Evolutionary conservation across 2,113 vertebrate genomes (phyloP).

Genomic region (Chrysemys picta): DNA sequence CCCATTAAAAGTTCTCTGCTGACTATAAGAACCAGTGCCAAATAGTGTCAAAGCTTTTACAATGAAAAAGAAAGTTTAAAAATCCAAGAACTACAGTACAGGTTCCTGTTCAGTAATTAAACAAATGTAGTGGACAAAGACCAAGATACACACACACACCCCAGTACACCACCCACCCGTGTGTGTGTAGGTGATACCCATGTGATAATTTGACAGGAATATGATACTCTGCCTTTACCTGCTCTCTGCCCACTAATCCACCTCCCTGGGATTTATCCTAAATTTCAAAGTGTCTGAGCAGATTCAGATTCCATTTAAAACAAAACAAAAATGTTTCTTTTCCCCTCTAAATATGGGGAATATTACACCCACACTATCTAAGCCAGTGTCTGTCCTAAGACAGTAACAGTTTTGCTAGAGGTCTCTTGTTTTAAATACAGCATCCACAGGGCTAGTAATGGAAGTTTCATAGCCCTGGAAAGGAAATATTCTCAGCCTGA

Average conservation of each 20-base stretch:
- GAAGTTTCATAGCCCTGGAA: not conserved
- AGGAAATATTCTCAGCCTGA: not conserved
- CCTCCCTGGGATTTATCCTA: not conserved
- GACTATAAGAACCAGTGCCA: constrained; percentile 61
- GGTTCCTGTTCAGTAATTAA: constrained; percentile 1
- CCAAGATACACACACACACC: not conserved
- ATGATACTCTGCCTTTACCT: not conserved
- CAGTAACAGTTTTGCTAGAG: not conserved
- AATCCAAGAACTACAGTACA: not conserved
- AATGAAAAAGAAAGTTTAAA: constrained; percentile 50
- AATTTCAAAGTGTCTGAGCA: not conserved
- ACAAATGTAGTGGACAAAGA: constrained; percentile 27
- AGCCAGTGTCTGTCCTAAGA: not conserved
- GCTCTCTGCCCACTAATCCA: not conserved
- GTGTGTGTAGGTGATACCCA: not conserved
- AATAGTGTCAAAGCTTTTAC: constrained; percentile 58
- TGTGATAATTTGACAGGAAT: not conserved
- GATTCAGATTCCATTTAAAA: not conserved
- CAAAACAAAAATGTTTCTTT: not conserved
- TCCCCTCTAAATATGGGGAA: not conserved
- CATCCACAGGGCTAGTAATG: not conserved
- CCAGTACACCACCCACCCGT: not conserved
- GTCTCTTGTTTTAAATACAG: not conserved
- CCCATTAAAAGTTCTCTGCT: constrained; percentile 64
- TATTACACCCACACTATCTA: not conserved